A percentile compares a stretch with the other conserved stretches of the same genome.
Evolutionary conservation across 2,797 vertebrate species (phyloP).

Genomic region (Argentina silus): DNA sequence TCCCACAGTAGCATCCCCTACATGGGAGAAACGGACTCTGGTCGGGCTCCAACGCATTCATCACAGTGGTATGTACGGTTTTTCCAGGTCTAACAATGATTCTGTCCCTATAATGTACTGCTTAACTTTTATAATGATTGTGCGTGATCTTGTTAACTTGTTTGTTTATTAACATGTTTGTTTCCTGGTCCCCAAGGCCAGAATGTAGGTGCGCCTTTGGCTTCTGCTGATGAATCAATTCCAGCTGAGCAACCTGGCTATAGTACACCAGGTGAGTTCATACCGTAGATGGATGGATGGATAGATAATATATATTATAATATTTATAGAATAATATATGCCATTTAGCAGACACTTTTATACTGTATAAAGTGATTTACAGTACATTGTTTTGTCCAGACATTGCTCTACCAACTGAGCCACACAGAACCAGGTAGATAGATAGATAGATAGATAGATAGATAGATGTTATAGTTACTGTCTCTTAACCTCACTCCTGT

Average conservation of each 20-base stretch:
- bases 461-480: neutral
- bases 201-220: neutral
- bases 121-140: neutral
- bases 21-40: neutral
- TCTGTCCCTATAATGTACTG: neutral
- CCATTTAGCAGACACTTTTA: neutral
- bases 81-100: neutral
- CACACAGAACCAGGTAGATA: too few species aligned
- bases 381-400: neutral
- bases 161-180: neutral
- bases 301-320: too few species aligned
- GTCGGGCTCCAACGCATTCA: too few species aligned
- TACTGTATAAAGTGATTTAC: neutral
- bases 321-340: neutral
- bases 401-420: too few species aligned
- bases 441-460: too few species aligned
- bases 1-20: neutral
- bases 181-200: neutral
- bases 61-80: neutral
- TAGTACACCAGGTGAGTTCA: slow-evolving; percentile 62
- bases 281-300: neutral
- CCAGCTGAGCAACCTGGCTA: neutral
- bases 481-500: neutral
- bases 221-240: rapidly evolving
- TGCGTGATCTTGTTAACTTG: too few species aligned